Conservation (phyloP, 2,888 invertebrate species). For the Drosophila fulvimacula region DNA sequence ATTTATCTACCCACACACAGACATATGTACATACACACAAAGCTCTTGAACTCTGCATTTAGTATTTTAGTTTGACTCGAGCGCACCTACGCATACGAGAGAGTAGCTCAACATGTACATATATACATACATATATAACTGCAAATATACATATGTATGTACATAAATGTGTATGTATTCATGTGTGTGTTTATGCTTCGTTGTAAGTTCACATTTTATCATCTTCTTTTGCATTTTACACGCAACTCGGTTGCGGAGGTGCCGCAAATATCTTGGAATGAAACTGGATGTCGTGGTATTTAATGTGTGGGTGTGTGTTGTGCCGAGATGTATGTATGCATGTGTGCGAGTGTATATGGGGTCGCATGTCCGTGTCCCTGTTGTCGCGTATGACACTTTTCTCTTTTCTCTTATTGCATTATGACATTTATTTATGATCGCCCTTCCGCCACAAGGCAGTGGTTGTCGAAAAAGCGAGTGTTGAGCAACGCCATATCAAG, state of each 20-base stretch:
- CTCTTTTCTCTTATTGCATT: conserved; percentile 71
- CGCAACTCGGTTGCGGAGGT: conserved; percentile 56
- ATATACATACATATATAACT: neutral
- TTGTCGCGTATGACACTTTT: conserved; percentile 65
- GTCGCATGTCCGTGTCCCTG: conserved; percentile 56
- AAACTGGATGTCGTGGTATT: conserved; percentile 50
- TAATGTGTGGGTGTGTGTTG: conserved; percentile 20
- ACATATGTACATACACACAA: too few relatives aligned
- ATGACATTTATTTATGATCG: conserved; percentile 76
- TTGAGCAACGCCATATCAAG: conserved; percentile 13
- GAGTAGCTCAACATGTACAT: neutral
- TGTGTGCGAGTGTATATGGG: conserved; percentile 30
- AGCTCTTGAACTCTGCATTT: conserved; percentile 2
- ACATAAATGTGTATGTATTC: neutral
- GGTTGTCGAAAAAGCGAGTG: conserved; percentile 17
- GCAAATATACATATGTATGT: neutral
- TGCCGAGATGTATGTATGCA: conserved; percentile 9
- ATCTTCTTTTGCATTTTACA: conserved; percentile 43
- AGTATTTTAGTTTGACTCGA: conserved; percentile 1
- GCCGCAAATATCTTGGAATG: conserved; percentile 34
- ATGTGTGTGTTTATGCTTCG: conserved; percentile 7
- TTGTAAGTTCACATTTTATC: conserved; percentile 38
- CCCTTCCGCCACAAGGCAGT: conserved; percentile 34
- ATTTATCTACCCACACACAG: conserved; percentile 17
- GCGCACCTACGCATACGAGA: conserved; percentile 20